Evolutionary conservation across 23 tunicate species (phyloP), one percentile per base, ranked within the genome.

Genomic region (Ascidia mentula): DNA sequence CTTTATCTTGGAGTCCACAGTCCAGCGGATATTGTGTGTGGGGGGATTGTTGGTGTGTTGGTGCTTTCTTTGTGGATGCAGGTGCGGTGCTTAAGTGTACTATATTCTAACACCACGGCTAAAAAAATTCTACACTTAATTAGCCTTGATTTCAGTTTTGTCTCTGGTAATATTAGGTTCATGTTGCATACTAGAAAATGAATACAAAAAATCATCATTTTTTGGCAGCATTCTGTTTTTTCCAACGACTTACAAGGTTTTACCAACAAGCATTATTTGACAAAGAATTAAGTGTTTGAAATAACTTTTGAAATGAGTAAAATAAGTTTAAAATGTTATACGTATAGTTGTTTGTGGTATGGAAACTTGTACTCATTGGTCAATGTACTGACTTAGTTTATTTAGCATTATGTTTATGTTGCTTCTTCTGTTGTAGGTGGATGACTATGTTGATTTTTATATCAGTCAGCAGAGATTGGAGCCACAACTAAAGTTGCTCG

Each of bases 11-110:
- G 99, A 32, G 97, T 96, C 7, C 99, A 96, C 77, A 91, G 97
- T 61, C 99, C 99, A 26, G 99, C 99, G 37, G 99, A 96, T 77
- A 91, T 96, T 24, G 99, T 96, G 1, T 87, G 95, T 72, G 99
- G 99, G 6, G 99, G 99, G 13, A 60, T 96, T 61, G 87, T 96
- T 13, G 99, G 99, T 30, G 96, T 94, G 31, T 38, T 96, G 32
- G 87, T 96, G 13, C 90, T 96, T 17, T 89, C 90, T 40, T 18
- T 89, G 40, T 96, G 98, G 98, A 71, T 93, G 59, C 98, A 93
- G 86, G 93, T 89, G 69, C 26, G 40, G 18, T 36, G 30, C 12
- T 42, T 9, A 42, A 15, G 15, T 42, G 12, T 42, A 42, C n/a
- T n/a, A n/a, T n/a, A 42, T 20, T 69, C 20, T 24, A 69, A 69